Base-by-base conservation (phyloP, 2,797 vertebrate genomes). In the Echiichthys vipera region DNA sequence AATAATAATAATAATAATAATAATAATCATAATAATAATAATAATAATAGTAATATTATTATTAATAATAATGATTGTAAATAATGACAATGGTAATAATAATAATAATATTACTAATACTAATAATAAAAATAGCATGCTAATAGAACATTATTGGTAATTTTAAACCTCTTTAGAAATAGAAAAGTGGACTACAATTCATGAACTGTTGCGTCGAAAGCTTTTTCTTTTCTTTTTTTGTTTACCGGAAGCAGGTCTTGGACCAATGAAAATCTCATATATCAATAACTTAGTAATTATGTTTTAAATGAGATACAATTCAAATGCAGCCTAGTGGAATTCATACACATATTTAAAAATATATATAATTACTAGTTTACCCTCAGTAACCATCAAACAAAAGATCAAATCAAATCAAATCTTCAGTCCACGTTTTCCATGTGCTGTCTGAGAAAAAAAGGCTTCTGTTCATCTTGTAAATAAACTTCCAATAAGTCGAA, bases 21-120 rank as follows among this genome's bases (percentile, higher is more conserved):
- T 47, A 8, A 5, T 15, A 8, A 20, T 7, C 57, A 22, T 12
- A 39, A 43, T 1, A 36, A 5, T 18, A 14, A 1, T n/a, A 32
- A 3, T 29, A 6, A 14, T 4, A 17, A 5, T 12, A 39, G 8
- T n/a, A 25, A 4, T 37, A 29, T 13, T 15, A n/a, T 13, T 62
- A 56, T n/a, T 15, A 36, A 54, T n/a, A 11, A 70, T 45, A 45
- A 34, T 27, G n/a, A n/a, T n/a, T n/a, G n/a, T n/a, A n/a, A 30
- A 17, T 13, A 27, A 32, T 47, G 7, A 5, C 12, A 8, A 20
- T 7, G 57, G n/a, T 12, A 39, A 43, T 1, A 36, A 5, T 18
- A 14, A 1, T n/a, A 32, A 3, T 29, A 6, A 14, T 4, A 17
- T 4, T 12, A 39, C n/a, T n/a, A 4, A 5, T 2, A 2, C 30